Evolutionary conservation across 2,888 invertebrate species (phyloP), one percentile per base, ranked within the genome.

Genomic region (Cybosia mesomella): DNA sequence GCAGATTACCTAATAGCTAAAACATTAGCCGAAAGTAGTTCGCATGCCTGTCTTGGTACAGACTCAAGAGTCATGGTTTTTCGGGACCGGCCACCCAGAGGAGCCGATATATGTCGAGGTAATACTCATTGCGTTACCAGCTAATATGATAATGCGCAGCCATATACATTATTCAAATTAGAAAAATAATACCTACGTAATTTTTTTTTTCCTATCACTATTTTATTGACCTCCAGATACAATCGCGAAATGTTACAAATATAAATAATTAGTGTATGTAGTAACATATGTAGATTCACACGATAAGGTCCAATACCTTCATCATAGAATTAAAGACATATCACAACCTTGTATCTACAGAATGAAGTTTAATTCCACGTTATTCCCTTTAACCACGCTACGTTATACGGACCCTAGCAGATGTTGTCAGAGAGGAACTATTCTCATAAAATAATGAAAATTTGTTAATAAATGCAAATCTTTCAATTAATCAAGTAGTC

Each of bases 151-250:
- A 58, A 32, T n/a, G 55, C 7, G 32, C 58, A 58, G 34, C 18
- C 28, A 28, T 34, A n/a, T 8, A 10, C 18, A 58, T 32, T 49
- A 32, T 58, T 58, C 32, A 28, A 58, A 58, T 58, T 18, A 58
- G 32, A 34, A 58, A 24, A 58, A 58, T n/a, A 58, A 58, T 24
- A n/a, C n/a, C n/a, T n/a, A 10, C 24, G 22, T 54, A 7, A 10
- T 3, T 21, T 13, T 22, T 55, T 54, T 22, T 55, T 22, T 24
- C 54, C 54, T 55, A 55, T 55, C 22, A 1, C 54, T 24, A 55
- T 55, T 63, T 57, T 69, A 61, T 64, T 70, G 57, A 70, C 77
- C 80, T 81, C 72, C 59, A 66, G 81, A 79, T 22, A 79, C 74
- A 70, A 63, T 70, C 68, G 58, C 62, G 66, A 66, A 65, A 43